Base-by-base conservation (phyloP, 2,113 vertebrate species). In the Microcebus ravelobensis region DNA sequence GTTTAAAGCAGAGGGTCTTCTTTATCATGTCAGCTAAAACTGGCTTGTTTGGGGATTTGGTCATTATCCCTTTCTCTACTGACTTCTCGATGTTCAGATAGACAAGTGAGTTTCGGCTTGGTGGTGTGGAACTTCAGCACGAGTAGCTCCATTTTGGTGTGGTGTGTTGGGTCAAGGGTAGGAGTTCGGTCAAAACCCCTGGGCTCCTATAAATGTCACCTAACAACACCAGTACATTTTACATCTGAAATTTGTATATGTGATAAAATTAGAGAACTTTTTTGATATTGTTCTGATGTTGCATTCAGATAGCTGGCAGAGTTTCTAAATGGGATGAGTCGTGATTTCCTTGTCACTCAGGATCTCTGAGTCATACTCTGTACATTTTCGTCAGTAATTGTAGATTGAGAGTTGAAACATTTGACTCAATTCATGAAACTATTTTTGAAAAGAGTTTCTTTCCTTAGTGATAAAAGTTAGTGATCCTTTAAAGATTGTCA, bases 281-380 rank as follows among this genome's bases (percentile, higher is more conserved):
- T 63, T 57, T 21, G 48, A 59, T 84, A 4, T 39, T 76, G 6
- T 84, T 93, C 76, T 84, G 39, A 39, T 57, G 61, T 27, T 59
- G 25, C 39, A 90, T 48, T 70, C 23, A 57, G 79, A 12, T 92
- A 55, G 39, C 20, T 96, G 89, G 85, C 34, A 63, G 82, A 59
- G 20, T 91, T 76, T 97, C 52, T 97, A 57, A 87, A 91, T 92
- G 82, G 77, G 34, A 93, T 88, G 76, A 98, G 50, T 98, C 87
- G 95, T 17, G 8, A 3, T 20, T 93, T 87, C 87, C 45, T 79
- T 71, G 42, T 74, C 1, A 13, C 81, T 96, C 25, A 27, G 52
- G 70, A 74, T 79, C 76, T 97, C 85, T 95, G 93, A 98, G 39
- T 97, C 93, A 91, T 80, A 45, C 81, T 76, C 55, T 70, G 11